Evolutionary conservation across 2,888 invertebrate species (phyloP).

Genomic region (Mycalesis mineus): DNA sequence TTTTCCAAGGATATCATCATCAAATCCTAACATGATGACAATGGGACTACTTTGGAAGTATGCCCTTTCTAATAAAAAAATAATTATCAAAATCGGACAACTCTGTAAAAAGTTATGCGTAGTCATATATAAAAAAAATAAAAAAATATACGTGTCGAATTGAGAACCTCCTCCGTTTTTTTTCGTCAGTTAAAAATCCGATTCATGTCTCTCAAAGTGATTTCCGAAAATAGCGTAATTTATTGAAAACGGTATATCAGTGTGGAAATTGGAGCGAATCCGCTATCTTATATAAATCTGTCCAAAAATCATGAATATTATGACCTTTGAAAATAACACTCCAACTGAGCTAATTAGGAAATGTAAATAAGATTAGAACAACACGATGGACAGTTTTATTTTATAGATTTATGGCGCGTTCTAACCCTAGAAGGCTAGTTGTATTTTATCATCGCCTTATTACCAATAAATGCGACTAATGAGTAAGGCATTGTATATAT

Average conservation of each 20-base stretch:
- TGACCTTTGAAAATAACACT: constrained; percentile 2
- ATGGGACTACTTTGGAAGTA: no score
- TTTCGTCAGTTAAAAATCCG: no score
- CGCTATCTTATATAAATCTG: not conserved
- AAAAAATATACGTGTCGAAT: no score
- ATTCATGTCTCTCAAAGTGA: not conserved
- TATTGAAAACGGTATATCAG: no score
- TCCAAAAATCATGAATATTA: not conserved
- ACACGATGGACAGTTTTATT: constrained; percentile 1
- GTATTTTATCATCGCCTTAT: not conserved
- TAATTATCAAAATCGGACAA: no score
- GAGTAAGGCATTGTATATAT: not conserved
- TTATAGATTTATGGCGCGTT: not conserved
- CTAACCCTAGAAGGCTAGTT: not conserved
- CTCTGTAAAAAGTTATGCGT: no score
- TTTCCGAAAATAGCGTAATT: not conserved
- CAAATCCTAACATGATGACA: no score
- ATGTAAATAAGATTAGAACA: constrained; percentile 5
- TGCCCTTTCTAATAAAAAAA: no score
- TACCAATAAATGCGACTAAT: not conserved
- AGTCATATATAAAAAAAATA: no score
- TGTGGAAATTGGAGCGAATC: no score
- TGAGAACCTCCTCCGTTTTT: no score
- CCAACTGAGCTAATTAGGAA: not conserved
- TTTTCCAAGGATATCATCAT: no score